Base-by-base conservation (phyloP, 2,797 vertebrate species). In the Adrianichthys oophorus region DNA sequence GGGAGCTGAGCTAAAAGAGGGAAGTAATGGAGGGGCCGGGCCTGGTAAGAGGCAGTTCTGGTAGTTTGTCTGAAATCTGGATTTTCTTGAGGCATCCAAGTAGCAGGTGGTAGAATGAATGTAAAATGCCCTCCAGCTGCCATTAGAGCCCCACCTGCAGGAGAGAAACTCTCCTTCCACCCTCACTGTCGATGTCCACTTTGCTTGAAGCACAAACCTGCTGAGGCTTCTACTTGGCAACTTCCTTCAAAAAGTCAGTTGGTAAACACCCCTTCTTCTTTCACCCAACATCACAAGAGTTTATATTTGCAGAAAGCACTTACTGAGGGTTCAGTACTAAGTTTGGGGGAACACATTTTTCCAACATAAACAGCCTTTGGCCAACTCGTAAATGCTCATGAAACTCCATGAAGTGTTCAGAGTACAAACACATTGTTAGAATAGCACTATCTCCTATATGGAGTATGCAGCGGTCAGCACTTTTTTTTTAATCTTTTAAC, bases 71-170 rank as follows among this genome's bases (percentile, higher is more conserved):
- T 61, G 2, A 57, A 42, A 52, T 55, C 24, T 41, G 58, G 46
- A 68, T n/a, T 57, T 61, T 63, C 72, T 66, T 23, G 55, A 62
- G 76, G 60, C 44, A 2, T 8, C 15, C 15, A 13, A 64, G 67
- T 65, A 72, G 72, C 48, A 16, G 82, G 76, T 70, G 73, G 68
- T 68, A 75, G 80, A 76, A 78, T 83, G 76, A 80, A 78, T 81
- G 80, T 44, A 69, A 76, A 76, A 46, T 32, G 29, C 37, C 66
- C 68, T 79, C 53, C 65, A 72, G 65, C 72, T 67, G 52, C 81
- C 76, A 78, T 80, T 56, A 61, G 78, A 84, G 69, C 73, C 80
- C 72, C 73, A 85, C 76, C 80, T 88, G 83, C 81, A 85, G 76
- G 74, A 76, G 65, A 37, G 58, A 57, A 72, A 60, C 61, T 56